These are phyloP conservation scores for Mythimna impura DNA, from an alignment of 2,888 invertebrate genomes.

Conservation along the genomic window DNA sequence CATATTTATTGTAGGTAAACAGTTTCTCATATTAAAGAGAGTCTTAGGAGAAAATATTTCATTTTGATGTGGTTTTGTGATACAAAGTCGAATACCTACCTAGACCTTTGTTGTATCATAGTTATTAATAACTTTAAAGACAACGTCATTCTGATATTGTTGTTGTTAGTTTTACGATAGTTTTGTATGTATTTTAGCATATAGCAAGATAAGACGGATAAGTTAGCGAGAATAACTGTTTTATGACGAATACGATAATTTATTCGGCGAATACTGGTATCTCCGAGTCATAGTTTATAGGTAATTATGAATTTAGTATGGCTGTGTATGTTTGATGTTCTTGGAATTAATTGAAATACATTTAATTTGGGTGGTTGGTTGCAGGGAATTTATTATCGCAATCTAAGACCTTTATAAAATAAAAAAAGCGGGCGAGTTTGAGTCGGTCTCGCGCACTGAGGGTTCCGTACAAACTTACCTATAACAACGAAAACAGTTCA, in stretches of 20 bases:
- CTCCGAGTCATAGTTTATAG: not conserved
- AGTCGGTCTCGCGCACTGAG: no score
- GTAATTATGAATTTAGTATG: not conserved
- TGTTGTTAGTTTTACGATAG: constrained; percentile 8
- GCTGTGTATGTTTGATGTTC: not conserved
- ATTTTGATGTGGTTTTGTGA: not conserved
- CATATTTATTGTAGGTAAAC: no score
- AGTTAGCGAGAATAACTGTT: constrained; percentile 12
- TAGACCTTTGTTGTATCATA: constrained; percentile 7
- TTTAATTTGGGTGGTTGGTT: not conserved
- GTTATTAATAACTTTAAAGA: constrained; percentile 16
- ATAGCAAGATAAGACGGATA: constrained; percentile 12
- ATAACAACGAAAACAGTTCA: no score
- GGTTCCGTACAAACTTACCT: no score
- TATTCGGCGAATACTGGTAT: constrained; percentile 14
- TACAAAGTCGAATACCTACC: not conserved
- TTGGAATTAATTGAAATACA: not conserved
- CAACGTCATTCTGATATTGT: not conserved
- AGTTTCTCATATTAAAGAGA: not conserved
- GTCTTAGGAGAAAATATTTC: not conserved
- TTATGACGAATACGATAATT: not conserved
- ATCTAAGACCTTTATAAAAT: not conserved
- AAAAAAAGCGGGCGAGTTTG: no score
- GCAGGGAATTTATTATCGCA: not conserved
- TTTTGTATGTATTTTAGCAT: constrained; percentile 1